Evolutionary conservation across 35 echinoderm and acorn worm species (phyloP), one percentile per base, ranked within the genome.

Genomic region (Ophiothrix spiculata): DNA sequence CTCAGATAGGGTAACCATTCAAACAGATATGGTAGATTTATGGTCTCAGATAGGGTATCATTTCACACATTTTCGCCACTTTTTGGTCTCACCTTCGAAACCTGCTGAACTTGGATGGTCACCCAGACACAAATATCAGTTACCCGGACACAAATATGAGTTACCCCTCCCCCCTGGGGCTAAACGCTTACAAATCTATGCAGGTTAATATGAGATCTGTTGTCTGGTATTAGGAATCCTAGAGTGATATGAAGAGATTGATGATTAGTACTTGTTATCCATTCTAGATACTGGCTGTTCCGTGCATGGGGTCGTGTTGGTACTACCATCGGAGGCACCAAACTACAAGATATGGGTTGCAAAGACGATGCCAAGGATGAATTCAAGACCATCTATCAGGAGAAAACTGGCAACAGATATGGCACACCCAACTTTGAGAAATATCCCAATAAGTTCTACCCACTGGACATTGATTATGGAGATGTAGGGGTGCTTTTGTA

Each of bases 401-500:
- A 94, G 42, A 93, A 98, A 40, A 94, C 91, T 16, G 95, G 95
- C 14, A 98, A 98, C 73, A 31, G 31, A 32, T 98, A 94, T 86
- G 88, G 88, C 33, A 88, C 91, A 87, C 45, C 4, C 35, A 91
- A 98, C 81, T 93, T 93, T 86, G 80, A 79, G 32, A 98, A 98
- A 77, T 36, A 83, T 14, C 95, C 95, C 4, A 82, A 91, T 75
- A 91, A 86, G 46, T 98, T 98, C 80, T 98, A 85, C 35, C 95
- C 95, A 8, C 64, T 98, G 74, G 95, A 98, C 81, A 98, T 98
- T 49, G 92, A 93, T 82, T 98, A 98, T 89, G 91, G 89, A 36
- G 88, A 91, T 64, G 95, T 93, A 81, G 78, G 88, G 12, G 21
- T 31, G n/a, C n/a, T n/a, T n/a, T n/a, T n/a, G n/a, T n/a, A n/a